phyloP scores from a whole-genome alignment of 2,113 vertebrate genomes.

The Cyphomyrus discorhynchus region DNA sequence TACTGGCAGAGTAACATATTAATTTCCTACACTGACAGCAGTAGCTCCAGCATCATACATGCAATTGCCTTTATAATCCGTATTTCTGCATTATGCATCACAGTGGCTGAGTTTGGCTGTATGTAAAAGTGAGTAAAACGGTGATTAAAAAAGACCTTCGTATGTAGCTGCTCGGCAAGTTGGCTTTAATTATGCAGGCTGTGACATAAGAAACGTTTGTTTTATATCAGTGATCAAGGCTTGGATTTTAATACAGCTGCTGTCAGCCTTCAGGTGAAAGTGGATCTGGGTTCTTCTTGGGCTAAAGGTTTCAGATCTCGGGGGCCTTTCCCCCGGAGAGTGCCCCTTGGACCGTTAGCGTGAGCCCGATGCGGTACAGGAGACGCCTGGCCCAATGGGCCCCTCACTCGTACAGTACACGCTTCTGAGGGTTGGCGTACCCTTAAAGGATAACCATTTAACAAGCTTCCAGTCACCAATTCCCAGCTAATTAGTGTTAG shows the following conservation, averaged over 20 bases:
- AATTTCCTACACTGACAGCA: neutral
- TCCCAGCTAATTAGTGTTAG: conserved; percentile 15
- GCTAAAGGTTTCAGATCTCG: neutral
- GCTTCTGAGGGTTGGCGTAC: conserved; percentile 1
- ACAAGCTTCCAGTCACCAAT: conserved; percentile 15
- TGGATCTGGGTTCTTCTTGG: neutral
- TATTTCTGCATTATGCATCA: neutral
- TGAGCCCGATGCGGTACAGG: neutral
- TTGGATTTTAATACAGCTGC: neutral
- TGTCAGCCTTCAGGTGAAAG: neutral
- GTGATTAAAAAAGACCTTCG: neutral
- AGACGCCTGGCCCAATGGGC: neutral
- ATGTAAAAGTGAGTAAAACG: neutral
- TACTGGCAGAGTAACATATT: neutral
- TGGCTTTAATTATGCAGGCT: neutral
- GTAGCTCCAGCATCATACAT: neutral
- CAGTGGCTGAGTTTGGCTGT: neutral
- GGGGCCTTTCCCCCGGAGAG: neutral
- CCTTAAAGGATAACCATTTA: conserved; percentile 10
- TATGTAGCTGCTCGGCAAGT: neutral
- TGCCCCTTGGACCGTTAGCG: neutral
- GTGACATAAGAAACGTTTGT: neutral
- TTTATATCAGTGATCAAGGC: neutral
- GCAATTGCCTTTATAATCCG: neutral
- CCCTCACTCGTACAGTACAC: neutral